Percentiles rank a stretch among this genome's conserved stretches.
Evolutionary conservation across 2,888 invertebrate genomes (phyloP).

Genomic region (Ptychoptera albimana): DNA sequence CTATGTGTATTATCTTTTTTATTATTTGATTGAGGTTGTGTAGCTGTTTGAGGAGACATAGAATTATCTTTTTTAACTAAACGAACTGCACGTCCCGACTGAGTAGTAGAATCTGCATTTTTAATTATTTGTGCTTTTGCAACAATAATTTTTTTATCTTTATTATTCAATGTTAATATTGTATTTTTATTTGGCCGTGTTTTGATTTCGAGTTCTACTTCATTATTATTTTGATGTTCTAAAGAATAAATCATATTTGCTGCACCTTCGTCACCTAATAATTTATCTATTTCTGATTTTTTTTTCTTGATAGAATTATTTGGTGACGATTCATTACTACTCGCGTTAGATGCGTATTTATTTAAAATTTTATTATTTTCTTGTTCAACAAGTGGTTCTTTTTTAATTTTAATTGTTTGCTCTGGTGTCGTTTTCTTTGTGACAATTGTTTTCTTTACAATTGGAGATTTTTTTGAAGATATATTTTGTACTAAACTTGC

Average conservation of each 20-base stretch:
- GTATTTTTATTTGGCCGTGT: constrained; percentile 13
- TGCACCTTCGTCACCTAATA: constrained; percentile 74
- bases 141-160: constrained; percentile 24
- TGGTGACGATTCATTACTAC: constrained; percentile 2
- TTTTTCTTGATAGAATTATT: constrained; percentile 34
- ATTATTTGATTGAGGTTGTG: constrained; percentile 16
- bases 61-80: constrained; percentile 34
- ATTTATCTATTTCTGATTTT: constrained; percentile 53
- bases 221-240: constrained; percentile 30
- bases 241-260: constrained; percentile 72
- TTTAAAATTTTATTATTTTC: neutral
- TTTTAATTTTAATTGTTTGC: constrained; percentile 7
- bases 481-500: constrained; percentile 26
- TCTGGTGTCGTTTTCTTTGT: constrained; percentile 3
- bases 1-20: neutral
- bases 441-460: constrained; percentile 7
- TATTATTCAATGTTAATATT: constrained; percentile 34
- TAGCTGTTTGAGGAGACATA: constrained; percentile 28
- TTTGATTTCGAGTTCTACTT: constrained; percentile 21
- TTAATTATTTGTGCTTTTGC: constrained; percentile 43
- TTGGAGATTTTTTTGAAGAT: constrained; percentile 9
- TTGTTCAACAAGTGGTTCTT: constrained; percentile 8
- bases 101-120: constrained; percentile 23
- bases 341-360: constrained; percentile 3
- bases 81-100: too few species aligned